Percentiles rank a stretch among this genome's conserved stretches.
phyloP scores from a whole-genome alignment of 2,888 invertebrate genomes.

The Plebejus argus region DNA sequence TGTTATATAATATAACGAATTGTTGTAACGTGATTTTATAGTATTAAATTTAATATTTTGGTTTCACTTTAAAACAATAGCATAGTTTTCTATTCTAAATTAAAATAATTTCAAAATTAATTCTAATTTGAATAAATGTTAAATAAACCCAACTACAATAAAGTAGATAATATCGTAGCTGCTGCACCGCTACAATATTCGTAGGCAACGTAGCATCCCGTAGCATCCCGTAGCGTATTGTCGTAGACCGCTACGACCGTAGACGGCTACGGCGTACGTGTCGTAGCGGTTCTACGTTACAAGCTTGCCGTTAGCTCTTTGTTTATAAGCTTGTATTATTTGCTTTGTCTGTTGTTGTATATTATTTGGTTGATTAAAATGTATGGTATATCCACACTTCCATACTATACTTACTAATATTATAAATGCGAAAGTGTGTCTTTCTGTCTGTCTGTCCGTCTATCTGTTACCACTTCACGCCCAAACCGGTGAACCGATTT shows the following conservation, averaged over 20 bases:
- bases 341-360: constrained; percentile 1
- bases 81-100: neutral
- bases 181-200: constrained; percentile 24
- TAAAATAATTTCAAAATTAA: neutral
- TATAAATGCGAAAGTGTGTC: too few relatives aligned
- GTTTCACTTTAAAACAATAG: neutral
- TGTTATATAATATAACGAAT: neutral
- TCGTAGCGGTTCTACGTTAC: constrained; percentile 24
- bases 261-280: constrained; percentile 21
- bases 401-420: too few relatives aligned
- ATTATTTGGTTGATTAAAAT: neutral
- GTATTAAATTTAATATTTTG: neutral
- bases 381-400: neutral
- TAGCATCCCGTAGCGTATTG: constrained; percentile 29
- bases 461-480: too few relatives aligned
- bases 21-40: neutral
- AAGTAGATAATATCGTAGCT: constrained; percentile 18
- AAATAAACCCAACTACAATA: constrained; percentile 2
- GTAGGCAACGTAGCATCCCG: constrained; percentile 20
- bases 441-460: too few relatives aligned
- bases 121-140: neutral
- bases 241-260: constrained; percentile 25
- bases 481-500: too few relatives aligned
- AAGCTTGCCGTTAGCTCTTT: constrained; percentile 6
- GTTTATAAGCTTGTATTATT: constrained; percentile 6